Base-by-base conservation (phyloP, 92 coral and sea anemone species). In the Palythoa heliodiscus region DNA sequence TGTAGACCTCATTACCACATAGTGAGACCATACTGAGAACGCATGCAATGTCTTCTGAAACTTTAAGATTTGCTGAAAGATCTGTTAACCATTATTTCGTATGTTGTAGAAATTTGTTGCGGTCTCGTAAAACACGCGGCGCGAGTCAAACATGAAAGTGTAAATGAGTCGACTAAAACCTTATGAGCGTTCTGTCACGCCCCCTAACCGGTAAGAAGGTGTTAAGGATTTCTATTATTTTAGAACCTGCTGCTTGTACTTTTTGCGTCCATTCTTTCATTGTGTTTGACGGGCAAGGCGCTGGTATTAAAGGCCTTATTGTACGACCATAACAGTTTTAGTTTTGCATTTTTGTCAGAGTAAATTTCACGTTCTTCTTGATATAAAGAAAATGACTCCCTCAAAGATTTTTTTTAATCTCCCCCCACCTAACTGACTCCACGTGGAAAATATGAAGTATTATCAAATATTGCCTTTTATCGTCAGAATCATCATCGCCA, bases 361-460 rank as follows among this genome's bases (percentile, higher is more conserved):
- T n/a, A 77, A 19, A 35, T 77, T 40, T 76, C 83, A 29, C 0
- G 25, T 43, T 60, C 54, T 78, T 78, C 39, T 55, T 79, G 73
- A 16, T 43, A 43, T 43, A 43, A 43, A 43, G 50, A 3, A 3
- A 35, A n/a, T 13, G 53, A 50, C 11, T 29, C 52, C 67, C 80
- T 40, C 53, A 12, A 61, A 75, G 64, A n/a, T 75, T n/a, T 52
- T 16, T 29, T 12, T 75, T 37, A 16, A n/a, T 23, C 12, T 23
- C 79, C 12, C 47, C 80, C 82, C 16, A 14, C 15, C 25, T 25
- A 11, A 54, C 20, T 35, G 43, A 19, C 67, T 76, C 82, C 82
- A 76, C 82, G 82, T 76, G 82, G 82, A 53, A 76, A 76, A 55
- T 24, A 76, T 76, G 69, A 43, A 43, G 4, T 43, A 43, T 43